These are phyloP conservation scores for Phrynocephalus vlangalii DNA, from an alignment of 2,797 vertebrate genomes.

Conservation along the genomic window DNA sequence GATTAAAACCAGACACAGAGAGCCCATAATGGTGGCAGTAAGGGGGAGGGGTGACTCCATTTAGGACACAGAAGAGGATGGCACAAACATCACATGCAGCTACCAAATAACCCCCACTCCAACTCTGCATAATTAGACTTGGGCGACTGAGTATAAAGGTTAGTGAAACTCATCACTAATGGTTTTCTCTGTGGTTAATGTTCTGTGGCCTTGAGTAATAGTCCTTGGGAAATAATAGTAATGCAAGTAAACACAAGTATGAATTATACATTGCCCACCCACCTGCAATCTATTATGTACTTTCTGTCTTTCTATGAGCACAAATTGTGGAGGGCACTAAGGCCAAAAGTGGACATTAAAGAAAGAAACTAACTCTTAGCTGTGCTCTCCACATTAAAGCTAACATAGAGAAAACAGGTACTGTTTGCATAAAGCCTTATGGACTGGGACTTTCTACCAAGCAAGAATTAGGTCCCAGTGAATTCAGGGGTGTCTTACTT, in stretches of 20 bases:
- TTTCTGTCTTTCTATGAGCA: background rate
- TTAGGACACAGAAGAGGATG: slow-evolving; percentile 16
- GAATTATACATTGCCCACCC: background rate
- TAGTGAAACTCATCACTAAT: slow-evolving; percentile 13
- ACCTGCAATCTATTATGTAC: background rate
- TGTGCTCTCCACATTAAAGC: background rate
- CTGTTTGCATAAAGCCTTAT: background rate
- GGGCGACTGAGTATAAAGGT: background rate
- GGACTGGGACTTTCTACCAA: background rate
- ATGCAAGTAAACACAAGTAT: background rate
- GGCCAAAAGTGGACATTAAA: background rate
- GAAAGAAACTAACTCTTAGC: background rate
- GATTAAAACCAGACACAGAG: slow-evolving; percentile 36
- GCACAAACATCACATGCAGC: slow-evolving; percentile 1
- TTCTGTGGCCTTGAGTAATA: slow-evolving; percentile 19
- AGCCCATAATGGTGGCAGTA: background rate
- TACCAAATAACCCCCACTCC: too few relatives aligned
- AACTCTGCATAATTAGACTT: background rate
- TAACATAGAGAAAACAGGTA: background rate
- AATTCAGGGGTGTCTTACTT: background rate
- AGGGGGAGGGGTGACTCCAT: background rate
- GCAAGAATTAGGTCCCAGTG: background rate
- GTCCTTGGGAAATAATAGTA: background rate
- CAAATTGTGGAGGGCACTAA: background rate
- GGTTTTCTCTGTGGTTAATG: slow-evolving; percentile 19